Percentiles rank a stretch among this genome's conserved stretches.
These are phyloP conservation scores for Diploscapter pachys DNA, from an alignment of 1,140 invertebrate genomes.

Conservation along the genomic window DNA sequence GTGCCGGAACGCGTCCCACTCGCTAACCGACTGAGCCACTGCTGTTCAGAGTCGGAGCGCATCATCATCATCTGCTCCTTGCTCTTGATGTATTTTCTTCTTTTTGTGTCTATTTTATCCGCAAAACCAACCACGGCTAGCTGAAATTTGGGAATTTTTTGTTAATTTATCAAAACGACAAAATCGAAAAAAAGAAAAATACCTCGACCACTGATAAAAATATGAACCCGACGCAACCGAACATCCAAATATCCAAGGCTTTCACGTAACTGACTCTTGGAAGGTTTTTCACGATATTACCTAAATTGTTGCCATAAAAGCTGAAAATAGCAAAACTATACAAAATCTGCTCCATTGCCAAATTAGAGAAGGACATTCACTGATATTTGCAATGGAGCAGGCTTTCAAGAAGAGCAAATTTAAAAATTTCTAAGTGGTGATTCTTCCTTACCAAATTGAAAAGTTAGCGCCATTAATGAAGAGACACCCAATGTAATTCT, in stretches of 20 bases:
- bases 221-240: slow-evolving; percentile 57
- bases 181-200: slow-evolving; percentile 3
- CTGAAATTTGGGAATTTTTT: slow-evolving; percentile 28
- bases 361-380: too few relatives aligned
- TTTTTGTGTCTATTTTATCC: slow-evolving; percentile 53
- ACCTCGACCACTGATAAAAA: slow-evolving; percentile 55
- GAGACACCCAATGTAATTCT: slow-evolving; percentile 54
- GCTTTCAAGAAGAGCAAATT: too few relatives aligned
- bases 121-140: slow-evolving; percentile 56
- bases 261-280: slow-evolving; percentile 54
- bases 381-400: too few relatives aligned
- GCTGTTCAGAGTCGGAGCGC: slow-evolving; percentile 49
- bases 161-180: background rate
- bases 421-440: too few relatives aligned
- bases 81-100: slow-evolving; percentile 31
- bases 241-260: slow-evolving; percentile 58
- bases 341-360: too few relatives aligned
- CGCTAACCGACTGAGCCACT: slow-evolving; percentile 38
- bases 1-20: slow-evolving; percentile 5
- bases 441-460: slow-evolving; percentile 50
- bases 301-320: slow-evolving; percentile 29
- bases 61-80: slow-evolving; percentile 47
- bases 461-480: slow-evolving; percentile 49
- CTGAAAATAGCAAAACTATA: too few relatives aligned
- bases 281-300: slow-evolving; percentile 57